These are phyloP conservation scores for Machimus atricapillus DNA, from an alignment of 2,888 invertebrate species.

Conservation along the genomic window DNA sequence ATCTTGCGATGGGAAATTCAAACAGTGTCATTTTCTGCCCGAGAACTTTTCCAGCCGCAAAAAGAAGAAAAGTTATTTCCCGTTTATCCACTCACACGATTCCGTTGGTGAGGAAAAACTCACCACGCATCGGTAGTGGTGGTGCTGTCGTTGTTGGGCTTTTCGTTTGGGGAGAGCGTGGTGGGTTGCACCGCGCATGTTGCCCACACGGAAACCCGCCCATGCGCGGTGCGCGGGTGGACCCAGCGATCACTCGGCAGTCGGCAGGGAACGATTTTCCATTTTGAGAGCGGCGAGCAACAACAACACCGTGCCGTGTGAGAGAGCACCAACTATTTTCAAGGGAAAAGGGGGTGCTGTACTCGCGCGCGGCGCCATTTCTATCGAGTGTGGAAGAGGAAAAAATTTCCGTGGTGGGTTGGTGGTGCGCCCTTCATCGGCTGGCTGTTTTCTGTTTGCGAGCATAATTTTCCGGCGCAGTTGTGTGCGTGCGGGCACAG, in stretches of 20 bases:
- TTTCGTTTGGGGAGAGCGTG: not conserved
- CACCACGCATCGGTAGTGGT: not conserved
- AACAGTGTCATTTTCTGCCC: not conserved
- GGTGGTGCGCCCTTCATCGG: not conserved
- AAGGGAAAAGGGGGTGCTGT: not conserved
- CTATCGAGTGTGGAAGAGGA: constrained; percentile 32
- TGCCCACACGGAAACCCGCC: not conserved
- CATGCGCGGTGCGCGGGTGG: not conserved
- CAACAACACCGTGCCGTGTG: not conserved
- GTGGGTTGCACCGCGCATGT: constrained; percentile 16
- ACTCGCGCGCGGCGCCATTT: constrained; percentile 10
- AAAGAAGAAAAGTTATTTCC: not conserved
- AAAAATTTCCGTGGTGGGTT: constrained; percentile 2
- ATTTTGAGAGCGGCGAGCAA: not conserved
- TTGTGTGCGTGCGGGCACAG: constrained; percentile 32
- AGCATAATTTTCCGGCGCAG: not conserved
- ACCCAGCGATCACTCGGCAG: constrained; percentile 38
- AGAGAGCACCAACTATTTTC: not conserved
- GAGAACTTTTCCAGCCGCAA: constrained; percentile 1
- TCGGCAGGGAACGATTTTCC: constrained; percentile 40
- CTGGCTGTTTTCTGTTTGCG: not conserved
- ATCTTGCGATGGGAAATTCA: not conserved
- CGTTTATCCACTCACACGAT: not conserved
- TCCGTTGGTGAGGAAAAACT: not conserved
- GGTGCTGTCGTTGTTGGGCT: not conserved